Percentiles rank a stretch among this genome's conserved stretches.
Conservation (phyloP, 2,888 invertebrate genomes). For the Parasteatoda lunata region DNA sequence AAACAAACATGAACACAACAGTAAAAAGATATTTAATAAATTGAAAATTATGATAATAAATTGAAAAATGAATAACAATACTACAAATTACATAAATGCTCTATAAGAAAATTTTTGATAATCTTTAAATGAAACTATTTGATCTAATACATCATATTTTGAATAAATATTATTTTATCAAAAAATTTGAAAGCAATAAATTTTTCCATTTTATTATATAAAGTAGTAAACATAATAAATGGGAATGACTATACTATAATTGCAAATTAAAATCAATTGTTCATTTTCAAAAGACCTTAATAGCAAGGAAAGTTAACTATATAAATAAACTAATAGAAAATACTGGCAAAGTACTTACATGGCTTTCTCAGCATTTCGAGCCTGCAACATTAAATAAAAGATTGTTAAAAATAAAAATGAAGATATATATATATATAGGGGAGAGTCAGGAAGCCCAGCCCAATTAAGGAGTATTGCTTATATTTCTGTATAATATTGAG, state of each 20-base stretch:
- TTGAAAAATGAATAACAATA: no score
- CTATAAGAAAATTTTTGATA: no score
- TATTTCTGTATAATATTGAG: no score
- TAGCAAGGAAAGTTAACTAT: not conserved
- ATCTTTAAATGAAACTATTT: no score
- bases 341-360: constrained; percentile 86
- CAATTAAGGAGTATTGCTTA: no score
- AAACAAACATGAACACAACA: no score
- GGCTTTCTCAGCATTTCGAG: constrained; percentile 97
- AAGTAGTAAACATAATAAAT: not conserved
- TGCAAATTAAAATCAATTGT: not conserved
- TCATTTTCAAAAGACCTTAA: not conserved
- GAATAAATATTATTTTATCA: not conserved
- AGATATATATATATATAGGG: no score
- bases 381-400: constrained; percentile 76
- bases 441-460: no score
- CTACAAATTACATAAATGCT: no score
- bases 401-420: no score
- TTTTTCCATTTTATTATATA: not conserved
- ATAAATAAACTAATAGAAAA: constrained; percentile 10
- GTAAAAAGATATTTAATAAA: no score
- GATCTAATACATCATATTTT: not conserved
- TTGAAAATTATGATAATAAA: no score
- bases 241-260: not conserved
- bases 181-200: not conserved